Evolutionary conservation across 1,140 invertebrate species (phyloP).

Genomic region (Pseudomyrmex sp.): DNA sequence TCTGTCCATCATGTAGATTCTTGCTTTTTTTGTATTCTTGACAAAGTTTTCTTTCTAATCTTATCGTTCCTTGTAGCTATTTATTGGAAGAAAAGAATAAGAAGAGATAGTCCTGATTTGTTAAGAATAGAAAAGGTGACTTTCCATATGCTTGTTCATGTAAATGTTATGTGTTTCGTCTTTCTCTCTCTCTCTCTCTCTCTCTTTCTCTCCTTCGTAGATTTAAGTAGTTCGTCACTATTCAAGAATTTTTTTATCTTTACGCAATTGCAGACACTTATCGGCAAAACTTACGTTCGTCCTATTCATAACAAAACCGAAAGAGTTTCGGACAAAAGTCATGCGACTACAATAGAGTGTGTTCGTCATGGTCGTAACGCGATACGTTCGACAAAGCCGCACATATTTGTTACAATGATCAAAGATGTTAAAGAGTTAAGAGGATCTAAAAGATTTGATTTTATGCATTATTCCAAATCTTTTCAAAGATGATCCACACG

Average conservation of each 20-base stretch:
- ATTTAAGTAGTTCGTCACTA: conserved; percentile 35
- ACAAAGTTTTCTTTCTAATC: too few species aligned
- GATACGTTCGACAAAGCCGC: conserved; percentile 57
- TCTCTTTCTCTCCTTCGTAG: background rate
- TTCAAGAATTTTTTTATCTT: conserved; percentile 1
- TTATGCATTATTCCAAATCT: conserved; percentile 61
- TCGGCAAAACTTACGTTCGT: conserved; percentile 69
- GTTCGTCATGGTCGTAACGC: conserved; percentile 82
- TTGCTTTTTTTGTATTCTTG: too few species aligned
- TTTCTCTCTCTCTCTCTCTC: too few species aligned
- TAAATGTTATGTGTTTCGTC: background rate
- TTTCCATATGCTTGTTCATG: too few species aligned
- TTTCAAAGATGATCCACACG: too few species aligned
- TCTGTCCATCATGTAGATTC: too few species aligned
- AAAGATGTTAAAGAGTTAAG: conserved; percentile 72
- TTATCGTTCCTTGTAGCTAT: too few species aligned
- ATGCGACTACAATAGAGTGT: conserved; percentile 70
- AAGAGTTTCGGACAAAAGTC: conserved; percentile 59
- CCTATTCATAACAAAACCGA: conserved; percentile 57
- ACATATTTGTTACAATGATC: conserved; percentile 10
- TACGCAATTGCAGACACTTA: conserved; percentile 4
- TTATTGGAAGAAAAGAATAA: too few species aligned
- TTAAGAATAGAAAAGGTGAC: too few species aligned
- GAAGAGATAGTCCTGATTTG: too few species aligned
- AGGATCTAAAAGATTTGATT: conserved; percentile 78